phyloP scores from a whole-genome alignment of 2,113 vertebrate species.

The Lasiurus cinereus region DNA sequence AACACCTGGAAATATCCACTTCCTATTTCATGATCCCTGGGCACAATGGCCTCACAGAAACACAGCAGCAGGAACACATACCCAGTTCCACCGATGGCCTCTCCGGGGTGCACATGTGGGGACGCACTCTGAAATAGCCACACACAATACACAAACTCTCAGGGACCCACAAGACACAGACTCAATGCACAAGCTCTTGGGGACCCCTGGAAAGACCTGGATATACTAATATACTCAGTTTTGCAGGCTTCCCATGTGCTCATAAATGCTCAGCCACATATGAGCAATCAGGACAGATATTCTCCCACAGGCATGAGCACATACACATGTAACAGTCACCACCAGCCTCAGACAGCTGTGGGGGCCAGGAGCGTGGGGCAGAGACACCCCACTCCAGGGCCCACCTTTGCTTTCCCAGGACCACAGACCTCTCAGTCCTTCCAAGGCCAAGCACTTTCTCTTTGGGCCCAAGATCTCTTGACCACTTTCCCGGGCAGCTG shows the following conservation, averaged over 20 bases:
- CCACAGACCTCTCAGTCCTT: background rate
- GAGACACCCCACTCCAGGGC: no score
- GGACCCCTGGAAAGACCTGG: background rate
- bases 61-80: background rate
- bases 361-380: no score
- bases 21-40: background rate
- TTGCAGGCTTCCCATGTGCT: background rate
- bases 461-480: background rate
- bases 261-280: background rate
- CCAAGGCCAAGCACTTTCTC: background rate
- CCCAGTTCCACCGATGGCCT: background rate
- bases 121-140: background rate
- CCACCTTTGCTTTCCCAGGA: background rate
- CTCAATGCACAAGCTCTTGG: background rate
- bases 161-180: background rate
- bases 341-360: background rate
- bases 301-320: background rate
- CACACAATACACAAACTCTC: background rate
- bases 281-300: background rate
- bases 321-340: background rate
- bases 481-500: background rate
- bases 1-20: background rate
- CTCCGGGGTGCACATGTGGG: no score
- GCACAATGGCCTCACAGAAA: background rate
- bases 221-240: background rate